Base-by-base conservation (phyloP, 1,140 invertebrate species). In the Mercenaria mercenaria region DNA sequence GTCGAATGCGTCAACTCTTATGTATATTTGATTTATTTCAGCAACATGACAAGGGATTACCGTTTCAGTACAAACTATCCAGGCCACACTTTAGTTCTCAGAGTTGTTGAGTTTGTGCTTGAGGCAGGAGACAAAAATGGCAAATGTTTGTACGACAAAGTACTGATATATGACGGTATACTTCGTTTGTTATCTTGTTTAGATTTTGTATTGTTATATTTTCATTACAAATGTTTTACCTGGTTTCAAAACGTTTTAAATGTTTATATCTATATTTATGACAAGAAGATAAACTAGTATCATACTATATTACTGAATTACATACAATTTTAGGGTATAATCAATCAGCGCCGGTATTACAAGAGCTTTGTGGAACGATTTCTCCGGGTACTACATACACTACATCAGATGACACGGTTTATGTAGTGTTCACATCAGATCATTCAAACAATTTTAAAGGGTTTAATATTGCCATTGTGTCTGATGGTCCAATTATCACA, bases 131-230 rank as follows among this genome's bases (percentile, higher is more conserved):
- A 80, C 50, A 80, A 80, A 61, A 80, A 80, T 41, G 29, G 20
- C 26, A 18, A 34, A 4, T 80, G 77, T 41, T 37, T 80, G n/a
- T 80, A 80, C 29, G 77, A 80, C 50, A 80, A 34, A 61, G 13
- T 80, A n/a, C n/a, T 20, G 20, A 80, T 80, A 59, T 59, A 80
- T 41, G 77, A 80, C 32, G 77, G 77, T 80, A 80, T 6, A 6
- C 43, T 47, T 47, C 15, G 23, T 23, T n/a, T n/a, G 6, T 23
- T 8, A n/a, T 8, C 23, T 61, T 61, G 29, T 61, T 61, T 26
- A 11, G 8, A n/a, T 18, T 26, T 11, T 61, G 8, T 11, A 11
- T 61, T 8, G 20, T 61, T 61, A n/a, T 6, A n/a, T 61, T 13
- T 52, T 13, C 50, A 23, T 52, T n/a, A n/a, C n/a, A n/a, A n/a